Conservation (phyloP, 2,888 invertebrate genomes). For the Dusona sp. region DNA sequence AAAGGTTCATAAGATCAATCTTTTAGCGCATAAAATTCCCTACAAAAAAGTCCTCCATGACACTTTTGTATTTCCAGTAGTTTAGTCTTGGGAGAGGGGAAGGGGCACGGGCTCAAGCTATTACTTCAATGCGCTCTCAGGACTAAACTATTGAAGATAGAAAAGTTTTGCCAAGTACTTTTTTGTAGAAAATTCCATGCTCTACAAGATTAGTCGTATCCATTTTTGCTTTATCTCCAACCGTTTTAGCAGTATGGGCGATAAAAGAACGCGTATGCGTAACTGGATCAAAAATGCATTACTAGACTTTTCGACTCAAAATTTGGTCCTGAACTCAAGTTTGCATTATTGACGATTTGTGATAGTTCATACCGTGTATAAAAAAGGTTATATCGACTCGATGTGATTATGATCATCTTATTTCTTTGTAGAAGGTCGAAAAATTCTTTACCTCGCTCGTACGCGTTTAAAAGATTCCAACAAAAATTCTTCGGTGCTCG, state of each 20-base stretch:
- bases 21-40: background rate
- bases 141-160: background rate
- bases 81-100: background rate
- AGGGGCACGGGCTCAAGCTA: no score
- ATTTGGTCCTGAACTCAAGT: background rate
- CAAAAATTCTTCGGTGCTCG: slow-evolving; percentile 92
- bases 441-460: slow-evolving; percentile 89
- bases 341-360: background rate
- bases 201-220: background rate
- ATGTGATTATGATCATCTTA: background rate
- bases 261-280: no score
- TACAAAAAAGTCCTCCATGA: background rate
- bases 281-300: background rate
- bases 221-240: background rate
- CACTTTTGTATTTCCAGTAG: background rate
- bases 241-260: background rate
- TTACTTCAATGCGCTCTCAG: background rate
- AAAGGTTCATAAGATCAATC: background rate
- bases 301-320: background rate
- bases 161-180: background rate
- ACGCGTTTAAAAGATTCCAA: slow-evolving; percentile 92
- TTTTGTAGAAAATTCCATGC: background rate
- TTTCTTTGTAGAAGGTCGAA: slow-evolving; percentile 4
- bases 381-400: background rate
- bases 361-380: no score